These are phyloP conservation scores for Echeneis naucrates DNA, from an alignment of 2,797 vertebrate species.

Conservation along the genomic window DNA sequence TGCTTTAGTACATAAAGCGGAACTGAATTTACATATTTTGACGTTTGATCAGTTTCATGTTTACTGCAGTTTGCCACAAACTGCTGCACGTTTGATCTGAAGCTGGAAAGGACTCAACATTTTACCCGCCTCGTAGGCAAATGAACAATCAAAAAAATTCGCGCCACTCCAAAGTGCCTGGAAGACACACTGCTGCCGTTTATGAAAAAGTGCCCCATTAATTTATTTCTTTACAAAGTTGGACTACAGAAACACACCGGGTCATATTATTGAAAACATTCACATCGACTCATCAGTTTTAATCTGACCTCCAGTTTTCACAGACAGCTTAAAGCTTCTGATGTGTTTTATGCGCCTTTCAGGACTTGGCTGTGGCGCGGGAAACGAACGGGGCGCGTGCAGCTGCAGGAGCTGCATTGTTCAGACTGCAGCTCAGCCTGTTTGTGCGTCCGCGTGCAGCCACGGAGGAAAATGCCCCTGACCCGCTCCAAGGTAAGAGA, in stretches of 20 bases:
- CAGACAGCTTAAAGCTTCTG: accelerated
- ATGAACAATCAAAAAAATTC: slow-evolving; percentile 57
- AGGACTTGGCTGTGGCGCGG: slow-evolving; percentile 83
- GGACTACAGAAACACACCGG: accelerated
- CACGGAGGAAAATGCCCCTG: slow-evolving; percentile 72
- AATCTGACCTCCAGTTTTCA: accelerated
- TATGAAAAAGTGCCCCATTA: accelerated
- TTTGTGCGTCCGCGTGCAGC: background rate
- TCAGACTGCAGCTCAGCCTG: slow-evolving; percentile 34
- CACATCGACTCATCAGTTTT: accelerated
- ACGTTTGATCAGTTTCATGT: background rate
- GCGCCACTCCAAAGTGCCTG: slow-evolving; percentile 68
- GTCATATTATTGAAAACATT: accelerated
- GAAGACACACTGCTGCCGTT: slow-evolving; percentile 30
- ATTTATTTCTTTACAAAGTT: accelerated
- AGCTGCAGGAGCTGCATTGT: slow-evolving; percentile 48
- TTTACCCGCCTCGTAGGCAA: slow-evolving; percentile 81
- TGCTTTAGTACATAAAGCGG: background rate
- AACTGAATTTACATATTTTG: background rate
- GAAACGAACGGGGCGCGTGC: slow-evolving; percentile 64
- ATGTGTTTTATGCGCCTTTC: slow-evolving; percentile 56
- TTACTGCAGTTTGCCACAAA: background rate
- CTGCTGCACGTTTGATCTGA: background rate
- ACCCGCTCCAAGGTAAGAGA: slow-evolving; percentile 81
- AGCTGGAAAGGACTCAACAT: slow-evolving; percentile 35